A percentile compares a stretch with the other conserved stretches of the same genome.
Evolutionary conservation across 2,797 vertebrate species (phyloP).

Genomic region (Hirundo rustica): DNA sequence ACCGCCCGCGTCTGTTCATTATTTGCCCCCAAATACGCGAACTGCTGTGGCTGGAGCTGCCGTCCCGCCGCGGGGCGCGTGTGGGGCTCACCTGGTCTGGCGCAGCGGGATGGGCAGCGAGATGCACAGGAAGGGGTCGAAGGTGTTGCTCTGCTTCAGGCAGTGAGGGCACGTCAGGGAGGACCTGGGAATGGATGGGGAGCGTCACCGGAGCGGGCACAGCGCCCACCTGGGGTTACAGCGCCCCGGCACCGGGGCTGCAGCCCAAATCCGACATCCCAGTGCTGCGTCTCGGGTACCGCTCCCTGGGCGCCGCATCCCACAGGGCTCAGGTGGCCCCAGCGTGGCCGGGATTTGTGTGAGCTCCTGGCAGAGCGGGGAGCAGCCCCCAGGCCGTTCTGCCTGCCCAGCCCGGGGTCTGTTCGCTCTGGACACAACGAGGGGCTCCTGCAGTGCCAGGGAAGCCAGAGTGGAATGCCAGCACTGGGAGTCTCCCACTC

Average conservation of each 20-base stretch:
- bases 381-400: neutral
- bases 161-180: conserved; percentile 95
- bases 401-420: neutral
- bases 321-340: neutral
- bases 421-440: neutral
- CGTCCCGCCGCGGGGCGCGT: accelerated
- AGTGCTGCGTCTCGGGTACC: too few relatives aligned
- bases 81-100: conserved; percentile 85
- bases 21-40: accelerated
- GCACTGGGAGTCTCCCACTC: neutral
- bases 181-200: conserved; percentile 74
- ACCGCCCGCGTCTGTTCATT: accelerated
- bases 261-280: neutral
- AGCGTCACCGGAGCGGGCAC: accelerated
- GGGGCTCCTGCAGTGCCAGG: accelerated
- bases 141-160: conserved; percentile 95
- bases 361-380: neutral
- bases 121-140: conserved; percentile 92
- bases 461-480: neutral
- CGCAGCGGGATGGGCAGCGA: conserved; percentile 91
- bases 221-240: neutral
- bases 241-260: neutral
- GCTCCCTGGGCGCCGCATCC: neutral
- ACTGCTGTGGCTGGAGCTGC: accelerated
- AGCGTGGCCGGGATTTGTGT: accelerated